phyloP scores from a whole-genome alignment of 2,113 vertebrate species.

The Ginglymostoma cirratum region DNA sequence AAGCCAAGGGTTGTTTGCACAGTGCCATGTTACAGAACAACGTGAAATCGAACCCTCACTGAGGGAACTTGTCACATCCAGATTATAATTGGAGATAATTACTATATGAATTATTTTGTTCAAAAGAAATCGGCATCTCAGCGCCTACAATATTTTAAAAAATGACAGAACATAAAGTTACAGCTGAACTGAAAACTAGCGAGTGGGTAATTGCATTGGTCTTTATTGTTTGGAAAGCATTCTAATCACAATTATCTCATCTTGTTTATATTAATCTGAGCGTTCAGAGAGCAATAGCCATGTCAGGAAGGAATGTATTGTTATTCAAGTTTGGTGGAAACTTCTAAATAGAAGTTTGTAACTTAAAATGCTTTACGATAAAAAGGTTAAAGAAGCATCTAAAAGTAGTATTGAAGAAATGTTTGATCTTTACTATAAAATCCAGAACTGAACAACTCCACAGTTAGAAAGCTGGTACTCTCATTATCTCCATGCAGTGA shows the following conservation, averaged over 20 bases:
- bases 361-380: not conserved
- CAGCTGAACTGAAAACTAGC: not conserved
- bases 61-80: not conserved
- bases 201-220: not conserved
- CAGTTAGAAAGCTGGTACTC: not conserved
- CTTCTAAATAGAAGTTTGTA: not conserved
- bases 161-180: not conserved
- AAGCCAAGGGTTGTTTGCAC: not conserved
- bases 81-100: not conserved
- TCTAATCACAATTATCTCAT: not conserved
- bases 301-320: not conserved
- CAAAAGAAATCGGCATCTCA: not conserved
- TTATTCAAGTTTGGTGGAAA: not conserved
- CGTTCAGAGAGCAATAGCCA: not conserved
- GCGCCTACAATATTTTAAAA: not conserved
- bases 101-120: not conserved
- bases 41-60: not conserved
- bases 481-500: not conserved
- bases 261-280: not conserved
- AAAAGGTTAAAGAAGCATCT: not conserved
- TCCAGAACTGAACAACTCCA: not conserved
- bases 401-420: not conserved
- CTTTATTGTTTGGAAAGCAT: not conserved
- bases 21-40: not conserved
- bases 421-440: not conserved